Conservation (phyloP, 2,888 invertebrate genomes). For the Synergus itoensis region DNA sequence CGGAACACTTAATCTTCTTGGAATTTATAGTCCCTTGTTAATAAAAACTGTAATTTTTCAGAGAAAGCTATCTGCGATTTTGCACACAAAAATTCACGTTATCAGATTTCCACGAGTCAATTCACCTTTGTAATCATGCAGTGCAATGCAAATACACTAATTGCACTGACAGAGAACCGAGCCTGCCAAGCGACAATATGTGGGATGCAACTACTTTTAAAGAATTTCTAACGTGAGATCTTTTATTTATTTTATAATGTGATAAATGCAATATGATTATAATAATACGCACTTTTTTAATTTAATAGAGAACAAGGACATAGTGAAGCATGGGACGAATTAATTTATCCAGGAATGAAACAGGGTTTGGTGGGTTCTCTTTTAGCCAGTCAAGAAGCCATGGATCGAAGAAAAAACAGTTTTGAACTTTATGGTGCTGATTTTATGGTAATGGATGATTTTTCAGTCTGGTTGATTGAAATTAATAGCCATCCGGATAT, state of each 20-base stretch:
- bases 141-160: slow-evolving; percentile 93
- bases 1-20: neutral
- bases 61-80: slow-evolving; percentile 94
- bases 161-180: slow-evolving; percentile 84
- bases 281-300: neutral
- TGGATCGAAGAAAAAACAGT: slow-evolving; percentile 90
- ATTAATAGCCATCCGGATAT: slow-evolving; percentile 97
- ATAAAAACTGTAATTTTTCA: slow-evolving; percentile 73
- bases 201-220: slow-evolving; percentile 94
- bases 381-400: slow-evolving; percentile 91
- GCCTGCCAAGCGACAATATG: slow-evolving; percentile 95
- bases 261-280: neutral
- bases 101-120: slow-evolving; percentile 93
- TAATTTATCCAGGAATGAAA: slow-evolving; percentile 94
- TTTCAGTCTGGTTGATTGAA: slow-evolving; percentile 95
- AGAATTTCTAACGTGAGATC: slow-evolving; percentile 74
- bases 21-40: neutral
- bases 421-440: slow-evolving; percentile 97
- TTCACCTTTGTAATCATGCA: slow-evolving; percentile 96
- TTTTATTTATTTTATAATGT: neutral
- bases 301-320: slow-evolving; percentile 84
- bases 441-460: slow-evolving; percentile 94
- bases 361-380: slow-evolving; percentile 88
- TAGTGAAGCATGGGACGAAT: slow-evolving; percentile 88
- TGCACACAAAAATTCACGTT: slow-evolving; percentile 94